Evolutionary conservation across 2,888 invertebrate genomes (phyloP).

Genomic region (Craniophora ligustri): DNA sequence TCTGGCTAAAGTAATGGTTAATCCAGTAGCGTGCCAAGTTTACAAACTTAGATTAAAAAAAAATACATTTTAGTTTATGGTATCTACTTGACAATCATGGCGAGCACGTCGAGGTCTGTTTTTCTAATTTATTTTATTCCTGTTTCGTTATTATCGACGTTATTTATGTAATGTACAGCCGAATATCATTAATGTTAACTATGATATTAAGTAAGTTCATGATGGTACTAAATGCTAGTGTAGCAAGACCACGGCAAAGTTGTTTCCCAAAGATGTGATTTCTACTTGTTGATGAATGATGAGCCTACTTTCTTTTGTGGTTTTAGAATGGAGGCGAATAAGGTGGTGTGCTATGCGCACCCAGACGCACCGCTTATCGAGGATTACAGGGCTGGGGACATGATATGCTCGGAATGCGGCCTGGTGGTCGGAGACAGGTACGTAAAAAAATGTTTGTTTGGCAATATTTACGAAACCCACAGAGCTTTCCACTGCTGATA

Average conservation of each 20-base stretch:
- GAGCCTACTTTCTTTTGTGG: slow-evolving; percentile 77
- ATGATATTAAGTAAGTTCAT: slow-evolving; percentile 68
- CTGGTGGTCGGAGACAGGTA: slow-evolving; percentile 99
- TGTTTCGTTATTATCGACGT: slow-evolving; percentile 62
- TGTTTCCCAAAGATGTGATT: slow-evolving; percentile 65
- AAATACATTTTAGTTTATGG: slow-evolving; percentile 61
- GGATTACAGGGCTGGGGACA: slow-evolving; percentile 99
- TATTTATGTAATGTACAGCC: slow-evolving; percentile 60
- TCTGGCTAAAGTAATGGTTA: slow-evolving; percentile 32
- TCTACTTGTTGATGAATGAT: slow-evolving; percentile 75
- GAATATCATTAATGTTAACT: slow-evolving; percentile 64
- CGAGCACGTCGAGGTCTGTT: slow-evolving; percentile 91
- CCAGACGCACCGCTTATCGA: slow-evolving; percentile 99
- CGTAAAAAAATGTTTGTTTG: slow-evolving; percentile 61
- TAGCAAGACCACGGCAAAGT: slow-evolving; percentile 53
- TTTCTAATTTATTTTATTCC: slow-evolving; percentile 76
- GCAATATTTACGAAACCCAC: slow-evolving; percentile 69
- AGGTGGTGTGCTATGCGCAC: slow-evolving; percentile 97
- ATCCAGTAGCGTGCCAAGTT: slow-evolving; percentile 25
- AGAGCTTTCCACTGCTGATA: slow-evolving; percentile 62
- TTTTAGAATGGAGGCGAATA: slow-evolving; percentile 91
- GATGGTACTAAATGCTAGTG: slow-evolving; percentile 50
- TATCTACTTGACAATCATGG: slow-evolving; percentile 87
- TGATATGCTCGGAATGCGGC: slow-evolving; percentile 99
- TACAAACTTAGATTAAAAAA: slow-evolving; percentile 36